Percentiles rank a stretch among this genome's conserved stretches.
Conservation (phyloP, 1,140 invertebrate species). For the Meloidogyne hapla region DNA sequence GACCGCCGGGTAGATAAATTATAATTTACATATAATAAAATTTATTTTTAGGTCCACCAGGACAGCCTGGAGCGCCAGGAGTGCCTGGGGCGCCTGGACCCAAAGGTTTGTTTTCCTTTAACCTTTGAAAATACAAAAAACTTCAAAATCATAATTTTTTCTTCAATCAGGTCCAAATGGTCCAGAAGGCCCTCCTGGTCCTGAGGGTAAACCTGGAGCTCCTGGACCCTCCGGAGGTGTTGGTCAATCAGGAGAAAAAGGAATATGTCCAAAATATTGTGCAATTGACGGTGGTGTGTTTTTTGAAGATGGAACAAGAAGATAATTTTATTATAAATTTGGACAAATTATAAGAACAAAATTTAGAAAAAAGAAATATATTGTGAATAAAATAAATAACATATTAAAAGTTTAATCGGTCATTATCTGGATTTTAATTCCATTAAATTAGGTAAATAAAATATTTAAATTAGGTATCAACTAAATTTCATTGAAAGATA, state of each 20-base stretch:
- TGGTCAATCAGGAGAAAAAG: conserved; percentile 54
- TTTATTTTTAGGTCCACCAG: too few species aligned
- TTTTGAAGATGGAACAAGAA: conserved; percentile 52
- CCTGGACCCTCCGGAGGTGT: conserved; percentile 47
- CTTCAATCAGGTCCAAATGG: background rate
- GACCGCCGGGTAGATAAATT: too few species aligned
- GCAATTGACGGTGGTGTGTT: conserved; percentile 51
- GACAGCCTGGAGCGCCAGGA: conserved; percentile 27
- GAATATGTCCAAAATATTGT: conserved; percentile 56
- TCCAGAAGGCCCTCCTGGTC: conserved; percentile 10
- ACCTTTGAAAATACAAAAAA: background rate
- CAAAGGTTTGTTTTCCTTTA: conserved; percentile 29
- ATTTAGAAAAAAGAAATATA: background rate
- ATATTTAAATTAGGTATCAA: too few species aligned
- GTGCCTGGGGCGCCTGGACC: conserved; percentile 32
- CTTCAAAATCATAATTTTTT: background rate
- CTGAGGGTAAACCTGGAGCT: conserved; percentile 13
- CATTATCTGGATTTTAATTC: too few species aligned
- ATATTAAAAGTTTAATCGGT: too few species aligned
- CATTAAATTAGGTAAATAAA: too few species aligned
- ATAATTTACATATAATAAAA: too few species aligned
- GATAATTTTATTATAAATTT: conserved; percentile 37
- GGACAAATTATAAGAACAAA: background rate
- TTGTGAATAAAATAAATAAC: too few species aligned
- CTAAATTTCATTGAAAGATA: too few species aligned